Conservation (phyloP, 2,888 invertebrate genomes). For the Xestia rhomboidea region DNA sequence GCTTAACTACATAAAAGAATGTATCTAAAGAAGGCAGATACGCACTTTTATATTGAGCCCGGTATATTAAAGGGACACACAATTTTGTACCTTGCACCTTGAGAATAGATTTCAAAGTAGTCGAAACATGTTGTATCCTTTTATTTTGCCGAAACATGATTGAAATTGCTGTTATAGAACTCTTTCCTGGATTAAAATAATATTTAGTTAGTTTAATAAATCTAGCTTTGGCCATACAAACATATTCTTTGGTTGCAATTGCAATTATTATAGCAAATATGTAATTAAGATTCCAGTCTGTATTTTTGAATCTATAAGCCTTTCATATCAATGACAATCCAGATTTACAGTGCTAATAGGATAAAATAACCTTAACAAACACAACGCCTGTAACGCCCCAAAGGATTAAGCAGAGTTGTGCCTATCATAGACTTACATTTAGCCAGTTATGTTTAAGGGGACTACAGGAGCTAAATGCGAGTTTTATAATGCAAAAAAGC, state of each 20-base stretch:
- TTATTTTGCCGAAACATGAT: background rate
- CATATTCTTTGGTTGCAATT: slow-evolving; percentile 36
- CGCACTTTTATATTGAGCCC: slow-evolving; percentile 53
- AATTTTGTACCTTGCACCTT: background rate
- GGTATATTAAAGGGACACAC: background rate
- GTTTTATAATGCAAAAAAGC: no score
- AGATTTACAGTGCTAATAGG: background rate
- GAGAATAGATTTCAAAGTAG: slow-evolving; percentile 16
- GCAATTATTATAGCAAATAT: background rate
- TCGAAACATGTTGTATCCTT: background rate
- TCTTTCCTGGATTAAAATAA: background rate
- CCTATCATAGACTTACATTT: background rate
- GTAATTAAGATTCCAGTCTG: background rate
- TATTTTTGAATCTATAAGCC: background rate
- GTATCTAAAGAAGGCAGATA: slow-evolving; percentile 50
- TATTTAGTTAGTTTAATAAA: slow-evolving; percentile 28
- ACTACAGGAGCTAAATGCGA: no score
- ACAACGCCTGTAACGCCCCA: background rate
- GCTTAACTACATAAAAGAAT: slow-evolving; percentile 55
- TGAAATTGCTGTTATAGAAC: background rate
- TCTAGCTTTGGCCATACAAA: slow-evolving; percentile 33
- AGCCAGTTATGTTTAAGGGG: background rate
- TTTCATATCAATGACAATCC: background rate
- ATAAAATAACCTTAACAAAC: background rate
- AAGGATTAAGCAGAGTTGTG: background rate